phyloP scores from a whole-genome alignment of 2,113 vertebrate species.

The Lucifuga dentata region DNA sequence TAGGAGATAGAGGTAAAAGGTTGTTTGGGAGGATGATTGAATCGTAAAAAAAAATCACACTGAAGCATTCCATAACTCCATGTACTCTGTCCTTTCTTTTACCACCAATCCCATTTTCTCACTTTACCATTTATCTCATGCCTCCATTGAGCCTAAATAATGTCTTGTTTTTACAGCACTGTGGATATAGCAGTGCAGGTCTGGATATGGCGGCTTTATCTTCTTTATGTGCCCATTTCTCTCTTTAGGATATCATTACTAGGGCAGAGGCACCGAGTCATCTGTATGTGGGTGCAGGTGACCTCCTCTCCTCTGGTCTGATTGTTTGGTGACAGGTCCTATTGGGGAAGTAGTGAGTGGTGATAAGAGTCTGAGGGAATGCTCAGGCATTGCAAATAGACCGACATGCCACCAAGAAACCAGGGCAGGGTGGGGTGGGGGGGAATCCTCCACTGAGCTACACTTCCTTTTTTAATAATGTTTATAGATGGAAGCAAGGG shows the following conservation, averaged over 20 bases:
- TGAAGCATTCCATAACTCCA: conserved; percentile 53
- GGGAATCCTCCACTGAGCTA: conserved; percentile 34
- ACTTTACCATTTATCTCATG: conserved; percentile 51
- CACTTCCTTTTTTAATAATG: conserved; percentile 53
- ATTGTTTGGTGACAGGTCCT: conserved; percentile 70
- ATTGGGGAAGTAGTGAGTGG: conserved; percentile 48
- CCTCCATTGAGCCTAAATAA: conserved; percentile 56
- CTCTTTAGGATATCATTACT: conserved; percentile 70
- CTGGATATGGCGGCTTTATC: conserved; percentile 62
- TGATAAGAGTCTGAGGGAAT: conserved; percentile 63
- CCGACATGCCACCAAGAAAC: conserved; percentile 43
- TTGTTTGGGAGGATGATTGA: conserved; percentile 54
- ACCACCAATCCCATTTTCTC: conserved; percentile 54
- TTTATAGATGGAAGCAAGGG: conserved; percentile 28
- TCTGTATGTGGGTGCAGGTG: conserved; percentile 60
- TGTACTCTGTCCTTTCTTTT: conserved; percentile 66
- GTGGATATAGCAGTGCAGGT: conserved; percentile 49
- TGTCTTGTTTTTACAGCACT: conserved; percentile 66
- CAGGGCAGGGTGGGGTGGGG: conserved; percentile 19
- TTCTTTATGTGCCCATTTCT: conserved; percentile 69
- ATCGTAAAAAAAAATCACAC: conserved; percentile 64
- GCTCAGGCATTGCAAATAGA: conserved; percentile 42
- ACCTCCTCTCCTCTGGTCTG: conserved; percentile 62
- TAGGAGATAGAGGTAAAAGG: conserved; percentile 40
- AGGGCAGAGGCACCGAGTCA: conserved; percentile 36